Evolutionary conservation across 2,888 invertebrate genomes (phyloP).

Genomic region (Bellardia pandia): DNA sequence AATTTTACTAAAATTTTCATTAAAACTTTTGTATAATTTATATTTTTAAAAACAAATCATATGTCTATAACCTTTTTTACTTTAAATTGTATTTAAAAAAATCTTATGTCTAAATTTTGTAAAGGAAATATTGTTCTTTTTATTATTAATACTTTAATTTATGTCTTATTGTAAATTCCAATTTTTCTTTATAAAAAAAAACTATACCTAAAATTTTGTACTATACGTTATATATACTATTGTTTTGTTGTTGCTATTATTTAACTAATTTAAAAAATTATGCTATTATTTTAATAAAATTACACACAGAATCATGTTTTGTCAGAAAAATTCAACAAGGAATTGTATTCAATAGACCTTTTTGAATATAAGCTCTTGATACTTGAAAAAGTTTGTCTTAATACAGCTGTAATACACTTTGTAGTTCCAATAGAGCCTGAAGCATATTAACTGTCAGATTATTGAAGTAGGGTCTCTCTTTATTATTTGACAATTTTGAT

Average conservation of each 20-base stretch:
- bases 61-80: not conserved
- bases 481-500: too few species aligned
- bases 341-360: too few species aligned
- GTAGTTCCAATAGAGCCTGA: too few species aligned
- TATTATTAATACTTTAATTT: constrained; percentile 7
- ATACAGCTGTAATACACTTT: too few species aligned
- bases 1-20: not conserved
- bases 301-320: not conserved
- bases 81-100: not conserved
- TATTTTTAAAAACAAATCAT: not conserved
- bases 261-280: constrained; percentile 10
- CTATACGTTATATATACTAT: not conserved
- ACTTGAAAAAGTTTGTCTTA: too few species aligned
- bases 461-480: too few species aligned
- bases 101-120: constrained; percentile 6
- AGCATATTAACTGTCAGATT: too few species aligned
- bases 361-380: too few species aligned
- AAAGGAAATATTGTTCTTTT: not conserved
- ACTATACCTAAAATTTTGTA: not conserved
- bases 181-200: not conserved
- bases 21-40: constrained; percentile 4
- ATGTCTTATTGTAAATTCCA: not conserved
- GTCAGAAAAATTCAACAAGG: too few species aligned
- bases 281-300: constrained; percentile 22
- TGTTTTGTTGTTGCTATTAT: constrained; percentile 15